phyloP scores from a whole-genome alignment of 2,888 invertebrate genomes.

The Drosophila meridiana region DNA sequence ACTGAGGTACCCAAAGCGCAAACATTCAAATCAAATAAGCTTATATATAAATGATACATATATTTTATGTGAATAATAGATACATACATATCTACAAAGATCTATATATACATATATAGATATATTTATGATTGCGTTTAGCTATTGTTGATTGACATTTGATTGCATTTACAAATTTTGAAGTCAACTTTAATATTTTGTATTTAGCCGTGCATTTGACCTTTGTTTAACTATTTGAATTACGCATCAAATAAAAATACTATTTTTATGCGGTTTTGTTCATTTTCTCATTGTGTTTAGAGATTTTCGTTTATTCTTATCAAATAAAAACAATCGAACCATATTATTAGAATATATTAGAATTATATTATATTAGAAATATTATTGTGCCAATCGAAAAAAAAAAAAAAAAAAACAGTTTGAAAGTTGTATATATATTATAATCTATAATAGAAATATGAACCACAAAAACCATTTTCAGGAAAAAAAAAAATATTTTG shows the following conservation, averaged over 20 bases:
- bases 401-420: too few relatives aligned
- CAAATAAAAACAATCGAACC: not conserved
- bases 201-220: not conserved
- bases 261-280: too few relatives aligned
- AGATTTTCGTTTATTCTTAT: not conserved
- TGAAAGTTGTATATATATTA: too few relatives aligned
- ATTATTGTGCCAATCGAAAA: too few relatives aligned
- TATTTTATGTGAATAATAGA: not conserved
- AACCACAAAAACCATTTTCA: too few relatives aligned
- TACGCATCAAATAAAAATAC: not conserved
- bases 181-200: not conserved
- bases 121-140: not conserved
- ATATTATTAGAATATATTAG: too few relatives aligned
- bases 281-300: too few relatives aligned
- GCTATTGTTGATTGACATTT: conserved; percentile 13
- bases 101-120: not conserved
- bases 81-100: not conserved
- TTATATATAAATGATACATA: not conserved
- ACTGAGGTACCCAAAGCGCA: conserved; percentile 29
- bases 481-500: too few relatives aligned
- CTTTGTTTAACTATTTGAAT: not conserved
- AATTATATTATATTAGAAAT: too few relatives aligned
- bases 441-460: too few relatives aligned
- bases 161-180: conserved; percentile 3
- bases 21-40: not conserved